phyloP scores from a whole-genome alignment of 2,113 vertebrate species.

The Vulpes ferrilata region DNA sequence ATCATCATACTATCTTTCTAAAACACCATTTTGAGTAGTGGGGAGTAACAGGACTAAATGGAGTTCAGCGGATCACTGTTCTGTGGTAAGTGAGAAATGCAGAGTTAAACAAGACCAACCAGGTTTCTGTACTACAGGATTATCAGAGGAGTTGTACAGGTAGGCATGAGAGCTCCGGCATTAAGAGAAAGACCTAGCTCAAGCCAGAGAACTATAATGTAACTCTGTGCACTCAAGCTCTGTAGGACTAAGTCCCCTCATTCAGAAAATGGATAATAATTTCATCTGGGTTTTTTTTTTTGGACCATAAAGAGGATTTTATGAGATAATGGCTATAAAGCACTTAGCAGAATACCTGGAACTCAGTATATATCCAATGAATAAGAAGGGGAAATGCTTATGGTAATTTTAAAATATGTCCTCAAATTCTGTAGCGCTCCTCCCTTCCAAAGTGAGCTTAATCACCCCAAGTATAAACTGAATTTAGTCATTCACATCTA shows the following conservation, averaged over 20 bases:
- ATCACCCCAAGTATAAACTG: neutral
- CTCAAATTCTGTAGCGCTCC: neutral
- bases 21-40: neutral
- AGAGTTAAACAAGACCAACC: neutral
- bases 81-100: neutral
- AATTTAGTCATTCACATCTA: neutral
- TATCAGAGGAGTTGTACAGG: too few relatives aligned
- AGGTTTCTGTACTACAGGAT: neutral
- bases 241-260: neutral
- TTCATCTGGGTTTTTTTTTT: neutral
- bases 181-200: neutral
- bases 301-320: constrained; percentile 2
- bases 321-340: constrained; percentile 69
- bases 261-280: neutral
- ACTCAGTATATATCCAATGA: neutral
- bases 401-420: neutral
- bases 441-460: neutral
- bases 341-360: neutral
- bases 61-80: neutral
- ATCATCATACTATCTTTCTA: neutral
- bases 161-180: neutral
- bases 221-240: neutral
- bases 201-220: neutral
- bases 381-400: neutral
- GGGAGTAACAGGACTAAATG: neutral